These are phyloP conservation scores for Leguminivora glycinivorella DNA, from an alignment of 1,140 invertebrate species.

Conservation along the genomic window DNA sequence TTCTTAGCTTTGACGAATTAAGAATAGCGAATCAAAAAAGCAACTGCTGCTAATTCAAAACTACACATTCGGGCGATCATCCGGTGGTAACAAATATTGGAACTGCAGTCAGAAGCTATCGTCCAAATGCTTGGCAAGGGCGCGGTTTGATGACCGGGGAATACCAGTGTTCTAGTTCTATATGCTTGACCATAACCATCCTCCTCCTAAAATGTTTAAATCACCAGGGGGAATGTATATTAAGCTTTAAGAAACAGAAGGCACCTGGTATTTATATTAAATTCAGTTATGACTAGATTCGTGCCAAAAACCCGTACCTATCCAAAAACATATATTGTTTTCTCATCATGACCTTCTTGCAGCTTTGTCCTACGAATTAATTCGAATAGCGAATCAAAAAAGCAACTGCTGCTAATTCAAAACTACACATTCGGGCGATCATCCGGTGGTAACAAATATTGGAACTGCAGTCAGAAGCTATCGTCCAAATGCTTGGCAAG, in stretches of 20 bases:
- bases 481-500: constrained; percentile 48
- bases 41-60: constrained; percentile 45
- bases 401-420: constrained; percentile 43
- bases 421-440: constrained; percentile 55
- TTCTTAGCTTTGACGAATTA: not conserved
- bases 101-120: constrained; percentile 54
- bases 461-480: constrained; percentile 56
- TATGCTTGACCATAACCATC: constrained; percentile 49
- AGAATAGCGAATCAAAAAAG: too few species aligned
- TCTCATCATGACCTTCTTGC: not conserved
- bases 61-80: constrained; percentile 55
- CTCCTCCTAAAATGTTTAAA: constrained; percentile 40
- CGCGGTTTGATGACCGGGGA: constrained; percentile 47
- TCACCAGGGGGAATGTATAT: constrained; percentile 35
- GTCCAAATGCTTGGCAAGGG: constrained; percentile 45
- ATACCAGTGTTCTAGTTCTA: constrained; percentile 37
- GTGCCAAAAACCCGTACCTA: too few species aligned
- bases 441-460: constrained; percentile 51
- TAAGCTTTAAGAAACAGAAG: not conserved
- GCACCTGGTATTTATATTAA: too few species aligned
- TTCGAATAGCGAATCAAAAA: constrained; percentile 43
- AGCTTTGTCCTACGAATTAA: not conserved
- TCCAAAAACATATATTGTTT: too few species aligned
- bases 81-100: constrained; percentile 54
- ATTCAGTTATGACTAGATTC: too few species aligned